Base-by-base conservation (phyloP, 2,888 invertebrate species). In the Acronicta alni region DNA sequence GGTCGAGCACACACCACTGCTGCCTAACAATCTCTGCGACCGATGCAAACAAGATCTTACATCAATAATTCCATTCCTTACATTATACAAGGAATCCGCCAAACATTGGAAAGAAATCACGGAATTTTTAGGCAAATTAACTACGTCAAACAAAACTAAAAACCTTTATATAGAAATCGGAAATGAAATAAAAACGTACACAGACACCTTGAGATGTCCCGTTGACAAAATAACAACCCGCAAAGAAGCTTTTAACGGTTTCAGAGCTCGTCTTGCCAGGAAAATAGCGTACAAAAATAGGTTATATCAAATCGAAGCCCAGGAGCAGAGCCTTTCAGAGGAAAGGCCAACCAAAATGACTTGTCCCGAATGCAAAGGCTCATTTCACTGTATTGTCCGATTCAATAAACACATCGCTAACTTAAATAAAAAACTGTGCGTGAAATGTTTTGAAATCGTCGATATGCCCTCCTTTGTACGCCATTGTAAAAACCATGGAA, bases 1-100 rank as follows among this genome's bases (percentile, higher is more conserved):
- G 90, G 80, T 90, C 80, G 87, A 86, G 81, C 23, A 35, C 9
- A 45, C 80, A 23, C 15, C 76, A 20, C 17, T 51, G 60, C 82
- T 89, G 77, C 90, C 90, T 35, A 69, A 77, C 44, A 77, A 71
- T 55, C 41, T 84, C 57, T 89, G 90, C 80, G 42, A 39, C n/a
- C 35, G 30, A 42, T 89, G 90, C 73, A 53, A 63, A 17, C 49
- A 62, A 4, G 65, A 75, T 26, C 38, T 85, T 16, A 72, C 43
- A 7, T 57, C 62, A 8, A 75, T 85, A 18, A 42, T 84, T 16
- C 83, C 84, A 3, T 84, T 89, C 78, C 48, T 84, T 6, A 66
- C 66, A 41, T 72, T 85, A 14, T 86, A 85, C 80, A 72, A 62
- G 59, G 75, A 81, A 6, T 86, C 88, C 0, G 51, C 70, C 8